phyloP scores from a whole-genome alignment of 1,140 invertebrate species.

The Agrypnia vestita region DNA sequence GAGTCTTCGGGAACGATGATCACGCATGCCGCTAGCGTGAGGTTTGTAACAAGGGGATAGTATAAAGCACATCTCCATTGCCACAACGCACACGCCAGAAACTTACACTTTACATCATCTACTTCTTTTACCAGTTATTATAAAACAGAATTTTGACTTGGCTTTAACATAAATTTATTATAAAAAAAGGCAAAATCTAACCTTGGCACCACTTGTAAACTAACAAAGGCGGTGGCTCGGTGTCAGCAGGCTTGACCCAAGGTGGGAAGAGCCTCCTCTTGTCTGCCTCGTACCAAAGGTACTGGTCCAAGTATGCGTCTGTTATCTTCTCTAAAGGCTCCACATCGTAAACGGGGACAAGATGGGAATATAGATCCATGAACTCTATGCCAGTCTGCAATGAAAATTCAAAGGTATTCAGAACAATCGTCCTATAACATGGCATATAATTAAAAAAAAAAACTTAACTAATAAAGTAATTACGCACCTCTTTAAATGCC shows the following conservation, averaged over 20 bases:
- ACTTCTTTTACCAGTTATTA: no score
- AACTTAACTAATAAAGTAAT: slow-evolving; percentile 54
- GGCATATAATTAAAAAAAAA: background rate
- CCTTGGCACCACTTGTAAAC: slow-evolving; percentile 99
- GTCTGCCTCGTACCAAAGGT: slow-evolving; percentile 99
- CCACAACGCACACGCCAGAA: slow-evolving; percentile 76
- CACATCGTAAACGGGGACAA: slow-evolving; percentile 99
- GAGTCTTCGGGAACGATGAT: background rate
- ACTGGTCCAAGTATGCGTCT: slow-evolving; percentile 99
- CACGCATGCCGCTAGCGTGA: slow-evolving; percentile 71
- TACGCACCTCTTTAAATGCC: slow-evolving; percentile 98
- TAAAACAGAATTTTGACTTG: background rate
- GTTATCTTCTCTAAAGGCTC: slow-evolving; percentile 99
- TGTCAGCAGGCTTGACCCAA: slow-evolving; percentile 99
- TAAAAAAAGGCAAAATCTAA: slow-evolving; percentile 61
- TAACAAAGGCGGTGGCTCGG: slow-evolving; percentile 97
- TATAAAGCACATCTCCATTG: slow-evolving; percentile 74
- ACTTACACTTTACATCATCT: slow-evolving; percentile 53
- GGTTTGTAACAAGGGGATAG: slow-evolving; percentile 80
- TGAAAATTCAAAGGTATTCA: background rate
- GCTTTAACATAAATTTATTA: slow-evolving; percentile 7
- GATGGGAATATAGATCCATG: slow-evolving; percentile 99
- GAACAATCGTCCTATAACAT: background rate
- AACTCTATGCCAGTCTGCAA: slow-evolving; percentile 96
- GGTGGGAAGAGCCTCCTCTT: slow-evolving; percentile 97